phyloP scores from a whole-genome alignment of 1,140 invertebrate species.

The Atta cephalotes region DNA sequence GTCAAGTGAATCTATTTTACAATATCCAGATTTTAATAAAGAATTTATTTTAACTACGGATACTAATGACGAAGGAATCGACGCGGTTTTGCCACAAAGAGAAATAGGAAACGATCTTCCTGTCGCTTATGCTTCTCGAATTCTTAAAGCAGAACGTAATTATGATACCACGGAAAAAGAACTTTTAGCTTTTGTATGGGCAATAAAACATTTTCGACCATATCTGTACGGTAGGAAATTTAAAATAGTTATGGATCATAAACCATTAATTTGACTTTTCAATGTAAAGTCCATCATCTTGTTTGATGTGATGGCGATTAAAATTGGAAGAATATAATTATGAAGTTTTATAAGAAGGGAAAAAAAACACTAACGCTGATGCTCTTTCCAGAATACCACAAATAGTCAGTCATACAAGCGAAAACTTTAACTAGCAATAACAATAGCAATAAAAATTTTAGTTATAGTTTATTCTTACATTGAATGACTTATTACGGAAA shows the following conservation, averaged over 20 bases:
- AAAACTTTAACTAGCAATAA: not conserved
- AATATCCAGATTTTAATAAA: not conserved
- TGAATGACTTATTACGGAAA: not conserved
- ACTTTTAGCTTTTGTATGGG: no score
- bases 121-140: no score
- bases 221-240: no score
- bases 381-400: not conserved
- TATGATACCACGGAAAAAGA: no score
- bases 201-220: no score
- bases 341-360: slow-evolving; percentile 27
- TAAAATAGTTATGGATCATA: no score
- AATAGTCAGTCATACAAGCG: not conserved
- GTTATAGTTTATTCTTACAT: not conserved
- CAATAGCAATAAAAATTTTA: not conserved
- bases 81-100: no score
- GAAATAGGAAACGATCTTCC: no score
- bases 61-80: no score
- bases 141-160: no score
- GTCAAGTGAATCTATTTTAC: not conserved
- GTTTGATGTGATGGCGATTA: slow-evolving; percentile 28
- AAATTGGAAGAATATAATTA: slow-evolving; percentile 25
- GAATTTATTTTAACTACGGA: not conserved
- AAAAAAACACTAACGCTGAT: not conserved
- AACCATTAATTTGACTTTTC: not conserved
- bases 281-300: not conserved